Percentiles rank a stretch among this genome's conserved stretches.
These are phyloP conservation scores for Eremobia ochroleuca DNA, from an alignment of 2,888 invertebrate species.

Conservation along the genomic window DNA sequence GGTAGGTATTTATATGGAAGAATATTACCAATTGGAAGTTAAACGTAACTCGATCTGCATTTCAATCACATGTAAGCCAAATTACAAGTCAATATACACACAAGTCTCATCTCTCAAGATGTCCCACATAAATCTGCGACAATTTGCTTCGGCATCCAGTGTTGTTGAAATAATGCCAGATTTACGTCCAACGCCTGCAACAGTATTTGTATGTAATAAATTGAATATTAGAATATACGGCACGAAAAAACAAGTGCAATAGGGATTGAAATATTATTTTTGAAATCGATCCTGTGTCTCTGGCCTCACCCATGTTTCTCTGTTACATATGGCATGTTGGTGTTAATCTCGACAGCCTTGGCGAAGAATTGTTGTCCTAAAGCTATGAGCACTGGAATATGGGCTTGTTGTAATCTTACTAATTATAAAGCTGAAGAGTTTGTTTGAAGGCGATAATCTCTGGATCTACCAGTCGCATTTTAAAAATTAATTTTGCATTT, in stretches of 20 bases:
- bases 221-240: slow-evolving; percentile 23
- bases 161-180: slow-evolving; percentile 84
- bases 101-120: slow-evolving; percentile 70
- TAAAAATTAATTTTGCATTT: not conserved
- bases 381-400: not conserved
- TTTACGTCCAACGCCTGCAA: slow-evolving; percentile 58
- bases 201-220: slow-evolving; percentile 15
- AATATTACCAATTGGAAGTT: not conserved
- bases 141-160: slow-evolving; percentile 84
- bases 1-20: not conserved
- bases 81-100: slow-evolving; percentile 59
- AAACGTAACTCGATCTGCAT: not conserved
- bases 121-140: slow-evolving; percentile 80
- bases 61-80: not conserved
- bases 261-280: not conserved
- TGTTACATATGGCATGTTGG: not conserved
- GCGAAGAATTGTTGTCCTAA: not conserved
- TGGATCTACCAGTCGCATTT: not conserved
- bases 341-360: not conserved
- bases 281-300: not conserved
- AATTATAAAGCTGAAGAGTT: too few relatives aligned
- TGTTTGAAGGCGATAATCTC: not conserved
- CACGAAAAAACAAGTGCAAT: not conserved
- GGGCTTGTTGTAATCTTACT: not conserved
- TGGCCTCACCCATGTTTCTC: not conserved